phyloP scores from a whole-genome alignment of 2,797 vertebrate species.

The Calcarius lapponicus region DNA sequence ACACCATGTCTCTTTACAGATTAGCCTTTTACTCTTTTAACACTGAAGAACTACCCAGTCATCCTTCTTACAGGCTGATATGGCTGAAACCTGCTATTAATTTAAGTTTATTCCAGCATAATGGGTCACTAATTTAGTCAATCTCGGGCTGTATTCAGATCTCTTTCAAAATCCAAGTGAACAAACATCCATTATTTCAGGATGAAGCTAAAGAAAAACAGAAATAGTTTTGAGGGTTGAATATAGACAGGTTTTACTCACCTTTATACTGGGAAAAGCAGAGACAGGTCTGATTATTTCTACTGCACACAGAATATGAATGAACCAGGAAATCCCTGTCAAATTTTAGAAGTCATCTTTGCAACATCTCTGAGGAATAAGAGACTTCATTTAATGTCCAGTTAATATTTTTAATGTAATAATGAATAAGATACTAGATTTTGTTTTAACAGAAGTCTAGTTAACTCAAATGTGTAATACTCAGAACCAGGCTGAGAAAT shows the following conservation, averaged over 20 bases:
- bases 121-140: neutral
- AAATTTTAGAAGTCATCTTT: neutral
- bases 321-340: neutral
- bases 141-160: neutral
- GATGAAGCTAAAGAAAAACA: neutral
- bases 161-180: neutral
- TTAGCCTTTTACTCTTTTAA: neutral
- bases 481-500: neutral
- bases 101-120: neutral
- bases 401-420: neutral
- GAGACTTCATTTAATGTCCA: neutral
- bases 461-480: neutral
- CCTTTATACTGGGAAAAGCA: neutral
- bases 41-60: neutral
- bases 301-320: neutral
- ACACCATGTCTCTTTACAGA: neutral
- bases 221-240: neutral
- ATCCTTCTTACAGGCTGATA: neutral
- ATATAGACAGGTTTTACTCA: neutral
- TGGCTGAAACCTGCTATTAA: neutral
- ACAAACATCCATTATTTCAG: neutral
- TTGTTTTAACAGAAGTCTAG: neutral
- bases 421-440: neutral
- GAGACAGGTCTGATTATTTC: neutral
- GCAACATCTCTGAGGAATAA: neutral